Evolutionary conservation across 2,113 vertebrate species (phyloP).

Genomic region (Tiliqua scincoides): DNA sequence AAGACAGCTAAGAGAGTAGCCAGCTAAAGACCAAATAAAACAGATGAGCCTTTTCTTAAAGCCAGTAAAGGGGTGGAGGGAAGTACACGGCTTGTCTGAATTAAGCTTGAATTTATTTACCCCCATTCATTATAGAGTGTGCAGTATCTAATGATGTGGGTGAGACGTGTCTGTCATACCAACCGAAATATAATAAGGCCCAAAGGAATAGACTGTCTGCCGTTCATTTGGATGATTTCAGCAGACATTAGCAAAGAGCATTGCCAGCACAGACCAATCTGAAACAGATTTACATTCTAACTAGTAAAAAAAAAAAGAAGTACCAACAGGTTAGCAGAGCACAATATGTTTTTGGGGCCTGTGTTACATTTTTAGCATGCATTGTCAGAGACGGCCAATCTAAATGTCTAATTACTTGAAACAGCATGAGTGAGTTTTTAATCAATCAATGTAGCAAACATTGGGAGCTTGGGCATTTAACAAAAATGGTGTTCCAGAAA

Average conservation of each 20-base stretch:
- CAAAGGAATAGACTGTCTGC: conserved; percentile 4
- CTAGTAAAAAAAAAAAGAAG: background rate
- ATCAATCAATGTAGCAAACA: conserved; percentile 45
- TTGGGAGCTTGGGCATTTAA: conserved; percentile 5
- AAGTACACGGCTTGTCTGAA: background rate
- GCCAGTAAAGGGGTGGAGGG: no score
- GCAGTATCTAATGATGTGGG: background rate
- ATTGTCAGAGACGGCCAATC: background rate
- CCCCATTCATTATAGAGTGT: background rate
- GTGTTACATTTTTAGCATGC: conserved; percentile 13
- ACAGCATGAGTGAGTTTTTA: conserved; percentile 39
- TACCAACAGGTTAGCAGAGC: conserved; percentile 1
- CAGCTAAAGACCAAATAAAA: no score
- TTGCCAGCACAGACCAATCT: background rate
- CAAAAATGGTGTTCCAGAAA: conserved; percentile 8
- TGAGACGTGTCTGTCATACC: conserved; percentile 4
- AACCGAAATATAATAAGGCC: background rate
- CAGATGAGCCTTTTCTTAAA: no score
- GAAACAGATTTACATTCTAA: conserved; percentile 24
- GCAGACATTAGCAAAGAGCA: background rate
- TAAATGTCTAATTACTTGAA: conserved; percentile 45
- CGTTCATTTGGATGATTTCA: background rate
- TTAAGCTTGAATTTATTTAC: background rate
- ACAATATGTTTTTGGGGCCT: conserved; percentile 9
- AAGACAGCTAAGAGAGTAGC: no score